Base-by-base conservation (phyloP, 2,888 invertebrate species). In the Augochlorella aurata region DNA sequence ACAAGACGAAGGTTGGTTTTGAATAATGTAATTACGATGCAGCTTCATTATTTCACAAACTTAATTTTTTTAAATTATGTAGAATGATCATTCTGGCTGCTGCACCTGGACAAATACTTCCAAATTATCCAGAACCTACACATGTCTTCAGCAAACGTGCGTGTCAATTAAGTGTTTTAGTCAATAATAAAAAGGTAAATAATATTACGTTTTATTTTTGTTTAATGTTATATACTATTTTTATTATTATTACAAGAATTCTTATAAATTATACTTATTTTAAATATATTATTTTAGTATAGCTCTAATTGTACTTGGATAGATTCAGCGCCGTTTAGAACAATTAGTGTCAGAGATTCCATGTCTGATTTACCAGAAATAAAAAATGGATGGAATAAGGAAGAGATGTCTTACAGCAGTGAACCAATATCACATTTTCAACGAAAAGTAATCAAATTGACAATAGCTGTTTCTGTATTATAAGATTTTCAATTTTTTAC, bases 321-420 rank as follows among this genome's bases (percentile, higher is more conserved):
- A 18, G 95, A 95, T 58, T 96, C 96, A 0, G 97, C 97, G 0
- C 98, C 98, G 0, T 95, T 95, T 78, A 94, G 97, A 65, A 97
- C 97, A 0, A 96, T 97, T 85, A 97, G 96, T 1, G 96, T 98
- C 0, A 94, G 95, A n/a, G 98, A 98, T 93, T 96, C 97, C 0
- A 96, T 98, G 95, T 96, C 96, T 52, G 98, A 98, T 93, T 94
- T 98, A 74, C 97, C 97, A 0, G 95, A 95, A 77, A 96, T 97
- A 70, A 94, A 94, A 83, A 97, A 97, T 90, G 97, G 97, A 0
- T 96, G 96, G 18, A 95, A 95, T 82, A 94, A 94, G 82, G 95
- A 96, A 52, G 96, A 96, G 91, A 96, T 97, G 90, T 94, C 95
- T 0, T 97, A 98, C 90, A 95, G 95, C 45, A 95, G 95, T 0